Percentiles rank a stretch among this genome's conserved stretches.
Evolutionary conservation across 1,140 invertebrate species (phyloP).

Genomic region (Pseudomyrmex dendroicus): DNA sequence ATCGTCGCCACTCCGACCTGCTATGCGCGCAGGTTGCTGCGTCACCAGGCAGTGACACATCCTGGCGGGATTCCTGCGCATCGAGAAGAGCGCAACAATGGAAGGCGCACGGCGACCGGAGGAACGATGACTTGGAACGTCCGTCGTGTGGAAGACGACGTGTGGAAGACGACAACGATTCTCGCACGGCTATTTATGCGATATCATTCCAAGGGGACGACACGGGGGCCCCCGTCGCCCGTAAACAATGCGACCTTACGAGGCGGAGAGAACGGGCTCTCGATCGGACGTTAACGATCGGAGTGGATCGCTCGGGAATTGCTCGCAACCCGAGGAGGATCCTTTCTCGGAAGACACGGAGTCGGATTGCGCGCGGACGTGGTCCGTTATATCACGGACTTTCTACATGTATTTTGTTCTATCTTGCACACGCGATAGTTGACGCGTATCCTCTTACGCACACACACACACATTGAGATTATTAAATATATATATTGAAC

Average conservation of each 20-base stretch:
- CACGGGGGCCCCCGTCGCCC: slow-evolving; percentile 63
- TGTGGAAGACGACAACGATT: slow-evolving; percentile 49
- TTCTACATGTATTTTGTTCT: background rate
- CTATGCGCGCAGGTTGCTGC: slow-evolving; percentile 67
- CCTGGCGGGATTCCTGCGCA: slow-evolving; percentile 61
- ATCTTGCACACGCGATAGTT: background rate
- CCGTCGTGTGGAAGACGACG: slow-evolving; percentile 57
- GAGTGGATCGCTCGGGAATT: background rate
- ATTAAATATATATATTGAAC: background rate
- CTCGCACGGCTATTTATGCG: slow-evolving; percentile 70
- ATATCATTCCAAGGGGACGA: slow-evolving; percentile 69
- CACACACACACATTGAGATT: background rate
- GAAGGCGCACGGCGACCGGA: slow-evolving; percentile 19
- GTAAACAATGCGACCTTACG: slow-evolving; percentile 71
- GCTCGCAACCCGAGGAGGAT: background rate
- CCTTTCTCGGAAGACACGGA: background rate
- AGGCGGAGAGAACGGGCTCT: slow-evolving; percentile 44
- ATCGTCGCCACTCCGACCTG: slow-evolving; percentile 53
- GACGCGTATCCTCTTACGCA: too few relatives aligned
- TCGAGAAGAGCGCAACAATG: slow-evolving; percentile 36
- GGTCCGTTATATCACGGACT: background rate
- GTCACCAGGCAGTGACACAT: slow-evolving; percentile 71
- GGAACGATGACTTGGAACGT: slow-evolving; percentile 63
- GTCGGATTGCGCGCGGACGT: background rate
- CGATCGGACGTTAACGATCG: slow-evolving; percentile 46